Conservation (phyloP, 2,888 invertebrate genomes). For the Cephus runcator region DNA sequence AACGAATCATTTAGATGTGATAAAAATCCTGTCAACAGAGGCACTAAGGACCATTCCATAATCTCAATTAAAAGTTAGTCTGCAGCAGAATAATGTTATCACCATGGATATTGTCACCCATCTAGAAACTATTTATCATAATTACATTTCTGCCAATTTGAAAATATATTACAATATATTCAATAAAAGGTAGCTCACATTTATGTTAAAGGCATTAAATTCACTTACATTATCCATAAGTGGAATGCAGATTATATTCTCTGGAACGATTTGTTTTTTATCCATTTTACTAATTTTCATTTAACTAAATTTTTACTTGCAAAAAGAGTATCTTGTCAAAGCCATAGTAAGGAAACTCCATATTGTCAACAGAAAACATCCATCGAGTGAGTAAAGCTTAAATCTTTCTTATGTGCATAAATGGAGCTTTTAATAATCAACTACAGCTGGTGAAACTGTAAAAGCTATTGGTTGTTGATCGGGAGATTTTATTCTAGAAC, state of each 20-base stretch:
- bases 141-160: no score
- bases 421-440: no score
- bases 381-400: not conserved
- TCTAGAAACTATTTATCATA: not conserved
- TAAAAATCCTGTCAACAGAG: not conserved
- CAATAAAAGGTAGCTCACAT: not conserved
- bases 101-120: not conserved
- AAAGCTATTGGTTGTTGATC: not conserved
- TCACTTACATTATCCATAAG: not conserved
- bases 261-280: not conserved
- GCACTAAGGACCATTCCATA: not conserved
- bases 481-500: not conserved
- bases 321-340: not conserved
- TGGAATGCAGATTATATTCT: not conserved
- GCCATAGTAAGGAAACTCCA: not conserved
- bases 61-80: not conserved
- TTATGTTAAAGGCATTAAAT: not conserved
- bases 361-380: not conserved
- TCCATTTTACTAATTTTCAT: not conserved
- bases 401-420: no score
- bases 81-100: not conserved
- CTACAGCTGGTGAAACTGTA: not conserved
- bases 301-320: not conserved
- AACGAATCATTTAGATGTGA: not conserved
- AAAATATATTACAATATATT: no score